Evolutionary conservation across 1,140 invertebrate species (phyloP), one percentile per base, ranked within the genome.

Genomic region (Sesamia nonagrioides): DNA sequence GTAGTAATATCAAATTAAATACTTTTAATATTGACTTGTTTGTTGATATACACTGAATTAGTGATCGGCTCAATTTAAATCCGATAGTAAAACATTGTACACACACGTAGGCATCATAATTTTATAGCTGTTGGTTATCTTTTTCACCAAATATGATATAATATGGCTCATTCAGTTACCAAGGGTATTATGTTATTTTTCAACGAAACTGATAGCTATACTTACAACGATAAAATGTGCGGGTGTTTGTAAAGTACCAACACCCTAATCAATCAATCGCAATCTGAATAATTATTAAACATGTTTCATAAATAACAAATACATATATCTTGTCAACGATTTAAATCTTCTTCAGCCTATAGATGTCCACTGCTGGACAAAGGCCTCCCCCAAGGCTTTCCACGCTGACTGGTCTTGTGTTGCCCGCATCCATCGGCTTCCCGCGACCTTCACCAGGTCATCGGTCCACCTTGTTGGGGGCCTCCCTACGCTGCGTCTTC

Each of bases 141-240:
- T 66, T 40, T 45, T 66, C 37, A 66, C 8, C 45, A 27, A 69
- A 69, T 61, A 18, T 50, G 66, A 50, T 50, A 68, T 50, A 69
- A 50, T 50, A 27, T 27, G 9, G 18, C 54, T 58, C 15, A 18
- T 69, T 69, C 66, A 69, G n/a, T 50, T 48, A 69, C 33, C 66
- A 69, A 69, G 42, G 42, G 33, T 61, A 40, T 69, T 69, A 42
- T 69, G 66, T 37, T 42, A 66, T 66, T 69, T 48, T 69, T 48
- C 66, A 69, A 69, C 13, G 66, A 50, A 50, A 69, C 42, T 50
- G 66, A 69, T 69, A 69, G 21, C 66, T 40, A 60, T 13, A 56
- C 52, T 8, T 45, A 50, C 33, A 60, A 60, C 5, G 61, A 45
- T 66, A 42, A 66, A 66, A 17, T 37, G 5, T 48, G 18, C 15